Percentiles rank a stretch among this genome's conserved stretches.
These are phyloP conservation scores for Heterocephalus glaber DNA, from an alignment of 2,113 vertebrate genomes.

Conservation along the genomic window DNA sequence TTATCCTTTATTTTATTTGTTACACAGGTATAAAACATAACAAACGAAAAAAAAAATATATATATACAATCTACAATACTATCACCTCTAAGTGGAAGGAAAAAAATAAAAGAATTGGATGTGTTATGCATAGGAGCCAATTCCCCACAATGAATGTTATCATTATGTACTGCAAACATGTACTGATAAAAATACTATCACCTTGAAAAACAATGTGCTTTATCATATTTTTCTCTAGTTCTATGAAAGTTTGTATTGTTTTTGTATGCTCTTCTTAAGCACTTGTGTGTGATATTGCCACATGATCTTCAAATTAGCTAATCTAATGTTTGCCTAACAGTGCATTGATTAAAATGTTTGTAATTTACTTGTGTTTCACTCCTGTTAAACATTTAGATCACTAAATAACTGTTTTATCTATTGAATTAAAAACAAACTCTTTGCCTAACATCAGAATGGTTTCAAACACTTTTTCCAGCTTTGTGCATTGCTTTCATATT, in stretches of 20 bases:
- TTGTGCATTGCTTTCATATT: neutral
- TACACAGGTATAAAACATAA: neutral
- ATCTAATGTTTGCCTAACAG: neutral
- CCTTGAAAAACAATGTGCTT: neutral
- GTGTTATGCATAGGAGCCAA: neutral
- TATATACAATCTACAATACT: neutral
- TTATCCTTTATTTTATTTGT: neutral
- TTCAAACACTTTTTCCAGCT: neutral
- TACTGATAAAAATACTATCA: neutral
- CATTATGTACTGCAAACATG: neutral
- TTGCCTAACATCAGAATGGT: neutral
- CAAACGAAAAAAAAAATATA: neutral
- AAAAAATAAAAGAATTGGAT: neutral
- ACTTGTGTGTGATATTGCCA: constrained; percentile 4
- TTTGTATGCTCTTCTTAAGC: neutral
- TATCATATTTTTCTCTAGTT: neutral
- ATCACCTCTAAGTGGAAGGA: neutral
- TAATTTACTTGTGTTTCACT: neutral
- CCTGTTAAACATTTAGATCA: neutral
- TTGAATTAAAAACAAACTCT: neutral
- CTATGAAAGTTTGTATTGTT: neutral
- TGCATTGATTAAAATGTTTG: neutral
- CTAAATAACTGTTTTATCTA: neutral
- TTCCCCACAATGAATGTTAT: neutral
- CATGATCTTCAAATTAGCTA: neutral